Percentiles rank a stretch among this genome's conserved stretches.
These are phyloP conservation scores for Pipistrellus kuhlii DNA, from an alignment of 2,797 vertebrate species.

Conservation along the genomic window DNA sequence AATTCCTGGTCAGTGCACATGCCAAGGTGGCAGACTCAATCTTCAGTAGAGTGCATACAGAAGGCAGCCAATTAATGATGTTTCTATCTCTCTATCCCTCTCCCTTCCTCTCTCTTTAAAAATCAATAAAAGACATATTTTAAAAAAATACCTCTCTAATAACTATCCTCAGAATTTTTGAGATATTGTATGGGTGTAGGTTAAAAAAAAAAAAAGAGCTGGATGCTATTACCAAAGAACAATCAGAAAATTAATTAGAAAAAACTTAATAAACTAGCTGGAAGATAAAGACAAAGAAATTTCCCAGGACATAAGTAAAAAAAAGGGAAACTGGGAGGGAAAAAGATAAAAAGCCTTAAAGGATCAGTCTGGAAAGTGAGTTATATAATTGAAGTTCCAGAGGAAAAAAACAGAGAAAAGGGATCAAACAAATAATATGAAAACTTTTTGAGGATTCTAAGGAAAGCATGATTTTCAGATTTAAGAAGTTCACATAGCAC, in stretches of 20 bases:
- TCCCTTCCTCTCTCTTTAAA: too few species aligned
- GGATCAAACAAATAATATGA: neutral
- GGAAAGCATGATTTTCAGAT: neutral
- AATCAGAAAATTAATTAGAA: constrained; percentile 30
- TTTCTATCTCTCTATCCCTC: too few species aligned
- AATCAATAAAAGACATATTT: too few species aligned
- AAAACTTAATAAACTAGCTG: constrained; percentile 8
- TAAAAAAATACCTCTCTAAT: neutral
- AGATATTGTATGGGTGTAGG: neutral
- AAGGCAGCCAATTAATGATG: too few species aligned
- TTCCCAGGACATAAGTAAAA: neutral
- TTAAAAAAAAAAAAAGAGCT: neutral
- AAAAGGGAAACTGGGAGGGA: neutral
- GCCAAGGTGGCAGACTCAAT: too few species aligned
- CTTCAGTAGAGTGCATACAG: too few species aligned
- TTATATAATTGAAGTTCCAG: neutral
- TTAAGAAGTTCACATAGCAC: neutral
- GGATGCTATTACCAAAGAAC: neutral
- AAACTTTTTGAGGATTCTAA: neutral
- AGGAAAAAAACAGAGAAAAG: neutral
- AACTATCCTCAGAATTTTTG: neutral
- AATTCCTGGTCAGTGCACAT: too few species aligned
- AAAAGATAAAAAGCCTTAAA: neutral
- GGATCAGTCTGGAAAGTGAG: neutral
- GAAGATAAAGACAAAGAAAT: constrained; percentile 24